A percentile compares a stretch with the other conserved stretches of the same genome.
phyloP scores from a whole-genome alignment of 2,113 vertebrate genomes.

The Odobenus rosmarus region DNA sequence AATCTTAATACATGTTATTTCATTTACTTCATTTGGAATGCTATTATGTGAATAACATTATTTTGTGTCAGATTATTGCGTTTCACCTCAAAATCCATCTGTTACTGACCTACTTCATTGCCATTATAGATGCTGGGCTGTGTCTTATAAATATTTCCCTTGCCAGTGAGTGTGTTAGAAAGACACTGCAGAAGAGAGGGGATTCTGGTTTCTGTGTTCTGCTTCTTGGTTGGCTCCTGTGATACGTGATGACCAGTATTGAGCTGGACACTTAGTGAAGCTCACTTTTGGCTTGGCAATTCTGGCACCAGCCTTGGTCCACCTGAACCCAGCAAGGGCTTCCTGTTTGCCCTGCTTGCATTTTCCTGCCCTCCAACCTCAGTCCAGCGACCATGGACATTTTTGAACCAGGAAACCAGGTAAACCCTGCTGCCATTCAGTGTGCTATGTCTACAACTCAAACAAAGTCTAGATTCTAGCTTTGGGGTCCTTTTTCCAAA shows the following conservation, averaged over 20 bases:
- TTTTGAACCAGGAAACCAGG: not conserved
- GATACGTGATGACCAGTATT: rapidly evolving
- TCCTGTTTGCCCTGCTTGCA: not conserved
- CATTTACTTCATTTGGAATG: not conserved
- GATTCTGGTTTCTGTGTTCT: not conserved
- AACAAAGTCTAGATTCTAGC: not conserved
- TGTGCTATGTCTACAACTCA: not conserved
- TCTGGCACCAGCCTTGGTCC: not conserved
- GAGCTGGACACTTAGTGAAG: too few species aligned
- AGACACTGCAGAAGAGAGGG: not conserved
- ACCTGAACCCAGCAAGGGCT: not conserved
- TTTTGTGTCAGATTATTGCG: not conserved
- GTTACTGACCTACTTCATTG: not conserved
- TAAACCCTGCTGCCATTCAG: not conserved
- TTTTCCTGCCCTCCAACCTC: not conserved
- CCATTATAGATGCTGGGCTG: not conserved
- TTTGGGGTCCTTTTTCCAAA: not conserved
- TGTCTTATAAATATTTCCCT: not conserved
- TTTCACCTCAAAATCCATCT: not conserved
- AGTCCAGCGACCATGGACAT: not conserved
- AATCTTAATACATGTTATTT: not conserved
- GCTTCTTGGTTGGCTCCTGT: not conserved
- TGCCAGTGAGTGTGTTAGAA: not conserved
- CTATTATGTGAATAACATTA: not conserved
- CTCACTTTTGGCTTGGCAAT: not conserved